Conservation (phyloP, 1,140 invertebrate species). For the Drosophila fuyamai region DNA sequence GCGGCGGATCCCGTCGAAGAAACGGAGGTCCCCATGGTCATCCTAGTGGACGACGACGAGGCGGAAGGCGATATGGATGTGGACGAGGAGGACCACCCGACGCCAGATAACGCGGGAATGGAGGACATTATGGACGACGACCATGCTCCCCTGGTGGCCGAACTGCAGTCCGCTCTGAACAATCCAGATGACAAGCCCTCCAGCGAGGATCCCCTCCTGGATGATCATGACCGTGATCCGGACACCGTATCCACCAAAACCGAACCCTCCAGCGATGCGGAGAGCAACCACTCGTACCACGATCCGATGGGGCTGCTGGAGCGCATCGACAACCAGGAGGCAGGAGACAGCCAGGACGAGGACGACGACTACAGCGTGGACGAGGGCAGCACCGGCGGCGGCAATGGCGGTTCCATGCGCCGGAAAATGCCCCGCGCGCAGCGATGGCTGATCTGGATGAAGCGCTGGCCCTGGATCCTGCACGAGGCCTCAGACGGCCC, state of each 20-base stretch:
- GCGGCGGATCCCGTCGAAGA: conserved; percentile 2
- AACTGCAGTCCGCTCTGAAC: conserved; percentile 16
- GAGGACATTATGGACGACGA: conserved; percentile 9
- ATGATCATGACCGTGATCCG: conserved; percentile 33
- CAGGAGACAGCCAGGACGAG: conserved; percentile 32
- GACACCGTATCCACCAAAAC: conserved; percentile 44
- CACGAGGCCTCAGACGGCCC: conserved; percentile 51
- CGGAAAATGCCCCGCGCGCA: conserved; percentile 6
- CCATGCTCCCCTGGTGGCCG: neutral
- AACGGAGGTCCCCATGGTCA: conserved; percentile 5
- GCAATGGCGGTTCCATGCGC: neutral
- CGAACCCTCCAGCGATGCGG: conserved; percentile 52
- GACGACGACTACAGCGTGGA: conserved; percentile 52
- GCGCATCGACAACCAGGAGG: conserved; percentile 41
- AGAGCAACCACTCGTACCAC: conserved; percentile 45
- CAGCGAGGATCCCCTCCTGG: conserved; percentile 15
- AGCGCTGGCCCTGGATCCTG: conserved; percentile 63
- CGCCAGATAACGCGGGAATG: conserved; percentile 7
- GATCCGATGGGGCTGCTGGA: conserved; percentile 68
- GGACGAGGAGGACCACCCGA: conserved; percentile 9
- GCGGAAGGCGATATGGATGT: neutral
- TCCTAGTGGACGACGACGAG: conserved; percentile 53
- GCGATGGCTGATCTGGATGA: conserved; percentile 65
- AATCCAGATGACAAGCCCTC: conserved; percentile 13
- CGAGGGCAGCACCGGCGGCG: conserved; percentile 29